Percentiles rank a stretch among this genome's conserved stretches.
These are phyloP conservation scores for Stratiomys singularior DNA, from an alignment of 2,888 invertebrate species.

Conservation along the genomic window DNA sequence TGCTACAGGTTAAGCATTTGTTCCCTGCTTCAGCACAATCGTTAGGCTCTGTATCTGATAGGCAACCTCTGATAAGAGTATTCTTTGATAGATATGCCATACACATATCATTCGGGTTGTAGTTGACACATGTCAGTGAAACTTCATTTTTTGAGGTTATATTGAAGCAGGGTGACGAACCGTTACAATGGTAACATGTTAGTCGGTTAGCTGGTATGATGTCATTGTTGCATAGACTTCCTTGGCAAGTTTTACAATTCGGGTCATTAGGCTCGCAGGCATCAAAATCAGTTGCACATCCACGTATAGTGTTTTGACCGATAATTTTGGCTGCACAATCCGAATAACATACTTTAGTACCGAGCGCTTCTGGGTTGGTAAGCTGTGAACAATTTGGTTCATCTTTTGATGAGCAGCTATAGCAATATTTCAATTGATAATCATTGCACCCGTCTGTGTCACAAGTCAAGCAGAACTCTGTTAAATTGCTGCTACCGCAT, in stretches of 20 bases:
- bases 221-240: slow-evolving; percentile 13
- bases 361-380: slow-evolving; percentile 57
- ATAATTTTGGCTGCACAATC: slow-evolving; percentile 16
- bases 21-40: slow-evolving; percentile 55
- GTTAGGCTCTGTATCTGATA: slow-evolving; percentile 57
- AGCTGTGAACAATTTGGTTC: slow-evolving; percentile 59
- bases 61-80: slow-evolving; percentile 58
- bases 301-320: slow-evolving; percentile 16
- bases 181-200: slow-evolving; percentile 29
- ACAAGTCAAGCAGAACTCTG: slow-evolving; percentile 56
- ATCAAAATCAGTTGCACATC: slow-evolving; percentile 6
- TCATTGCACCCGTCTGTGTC: slow-evolving; percentile 56
- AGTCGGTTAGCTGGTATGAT: slow-evolving; percentile 23
- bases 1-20: slow-evolving; percentile 56
- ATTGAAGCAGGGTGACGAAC: slow-evolving; percentile 4
- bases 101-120: slow-evolving; percentile 28
- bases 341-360: slow-evolving; percentile 54
- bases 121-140: slow-evolving; percentile 14
- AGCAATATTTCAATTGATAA: slow-evolving; percentile 57
- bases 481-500: slow-evolving; percentile 45
- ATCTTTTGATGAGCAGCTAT: slow-evolving; percentile 56
- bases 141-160: background rate
- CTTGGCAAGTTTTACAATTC: slow-evolving; percentile 5
- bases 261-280: slow-evolving; percentile 8
- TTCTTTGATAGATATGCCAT: slow-evolving; percentile 26